Conservation (phyloP, 2,888 invertebrate species). For the Ectemnius continuus region DNA sequence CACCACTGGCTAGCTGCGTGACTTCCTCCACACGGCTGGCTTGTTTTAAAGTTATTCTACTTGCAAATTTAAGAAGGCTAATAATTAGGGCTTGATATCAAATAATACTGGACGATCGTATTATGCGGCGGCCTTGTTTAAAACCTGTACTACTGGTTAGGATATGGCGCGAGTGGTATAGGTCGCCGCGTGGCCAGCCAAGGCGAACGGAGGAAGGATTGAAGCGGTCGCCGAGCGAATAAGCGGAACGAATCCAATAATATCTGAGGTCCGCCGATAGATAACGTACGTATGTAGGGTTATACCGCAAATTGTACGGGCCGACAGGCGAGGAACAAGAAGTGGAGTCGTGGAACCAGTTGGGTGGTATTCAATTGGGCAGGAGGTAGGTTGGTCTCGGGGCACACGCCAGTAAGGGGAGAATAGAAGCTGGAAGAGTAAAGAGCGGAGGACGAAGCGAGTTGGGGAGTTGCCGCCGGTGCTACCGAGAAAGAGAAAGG, state of each 20-base stretch:
- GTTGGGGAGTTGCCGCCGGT: slow-evolving; percentile 32
- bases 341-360: slow-evolving; percentile 33
- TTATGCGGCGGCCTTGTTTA: not conserved
- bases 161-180: too few relatives aligned
- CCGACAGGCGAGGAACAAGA: slow-evolving; percentile 39
- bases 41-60: too few relatives aligned
- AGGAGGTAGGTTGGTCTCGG: slow-evolving; percentile 21
- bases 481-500: slow-evolving; percentile 17
- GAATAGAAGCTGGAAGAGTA: slow-evolving; percentile 12
- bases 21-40: too few relatives aligned
- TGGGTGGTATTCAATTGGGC: slow-evolving; percentile 33
- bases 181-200: too few relatives aligned
- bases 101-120: too few relatives aligned
- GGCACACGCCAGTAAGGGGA: slow-evolving; percentile 33
- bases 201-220: not conserved
- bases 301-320: slow-evolving; percentile 44
- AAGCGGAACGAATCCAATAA: slow-evolving; percentile 19
- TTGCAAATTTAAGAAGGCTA: too few relatives aligned
- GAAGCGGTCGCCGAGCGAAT: not conserved
- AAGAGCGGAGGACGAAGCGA: slow-evolving; percentile 33
- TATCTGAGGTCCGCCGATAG: slow-evolving; percentile 30
- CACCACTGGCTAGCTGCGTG: not conserved
- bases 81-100: too few relatives aligned
- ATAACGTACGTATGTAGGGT: slow-evolving; percentile 40
- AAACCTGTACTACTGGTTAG: too few relatives aligned